These are phyloP conservation scores for Egretta garzetta DNA, from an alignment of 2,113 vertebrate genomes.

Conservation along the genomic window DNA sequence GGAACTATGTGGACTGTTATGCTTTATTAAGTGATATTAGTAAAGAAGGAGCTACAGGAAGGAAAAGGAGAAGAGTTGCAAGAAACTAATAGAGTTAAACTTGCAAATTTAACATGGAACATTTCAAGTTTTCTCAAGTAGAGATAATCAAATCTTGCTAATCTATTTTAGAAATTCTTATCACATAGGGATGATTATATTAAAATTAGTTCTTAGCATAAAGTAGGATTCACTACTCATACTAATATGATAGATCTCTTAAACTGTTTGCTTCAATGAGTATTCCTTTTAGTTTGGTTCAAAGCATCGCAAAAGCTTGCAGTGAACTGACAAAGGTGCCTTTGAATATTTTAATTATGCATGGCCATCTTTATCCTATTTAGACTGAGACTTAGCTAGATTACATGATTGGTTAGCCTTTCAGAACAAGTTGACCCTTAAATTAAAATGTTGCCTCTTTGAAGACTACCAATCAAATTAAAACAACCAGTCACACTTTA, in stretches of 20 bases:
- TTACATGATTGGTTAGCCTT: slow-evolving; percentile 38
- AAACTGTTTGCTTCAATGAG: background rate
- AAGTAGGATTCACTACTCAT: background rate
- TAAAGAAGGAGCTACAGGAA: background rate
- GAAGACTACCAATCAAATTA: slow-evolving; percentile 37
- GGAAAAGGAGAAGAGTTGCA: background rate
- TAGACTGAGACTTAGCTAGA: slow-evolving; percentile 5
- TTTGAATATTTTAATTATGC: slow-evolving; percentile 28
- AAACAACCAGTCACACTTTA: background rate
- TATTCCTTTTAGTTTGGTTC: background rate
- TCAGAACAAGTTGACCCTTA: slow-evolving; percentile 31
- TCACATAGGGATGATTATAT: background rate
- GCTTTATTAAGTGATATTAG: slow-evolving; percentile 4
- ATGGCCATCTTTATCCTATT: background rate
- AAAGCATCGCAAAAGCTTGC: background rate
- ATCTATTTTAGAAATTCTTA: slow-evolving; percentile 9
- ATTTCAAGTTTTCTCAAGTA: slow-evolving; percentile 36
- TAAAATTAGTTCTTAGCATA: background rate
- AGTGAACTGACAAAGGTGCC: slow-evolving; percentile 15
- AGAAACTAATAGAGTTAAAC: background rate
- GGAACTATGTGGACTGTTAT: background rate
- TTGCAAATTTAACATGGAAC: slow-evolving; percentile 2
- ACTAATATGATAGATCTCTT: background rate
- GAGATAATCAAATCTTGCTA: background rate
- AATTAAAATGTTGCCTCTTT: slow-evolving; percentile 43